Percentiles rank a stretch among this genome's conserved stretches.
These are phyloP conservation scores for Luperina testacea DNA, from an alignment of 2,888 invertebrate species.

Conservation along the genomic window DNA sequence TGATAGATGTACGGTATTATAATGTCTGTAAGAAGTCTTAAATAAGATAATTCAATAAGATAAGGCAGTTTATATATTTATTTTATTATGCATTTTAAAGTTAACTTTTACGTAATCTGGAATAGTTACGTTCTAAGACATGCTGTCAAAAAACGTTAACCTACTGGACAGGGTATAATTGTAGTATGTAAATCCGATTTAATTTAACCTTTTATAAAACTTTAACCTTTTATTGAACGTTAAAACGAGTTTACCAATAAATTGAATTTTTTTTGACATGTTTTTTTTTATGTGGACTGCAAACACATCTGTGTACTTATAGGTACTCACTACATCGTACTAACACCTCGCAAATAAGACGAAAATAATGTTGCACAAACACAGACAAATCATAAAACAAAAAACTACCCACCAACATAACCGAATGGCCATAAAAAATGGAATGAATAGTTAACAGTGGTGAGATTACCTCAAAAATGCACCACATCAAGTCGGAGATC, in stretches of 20 bases:
- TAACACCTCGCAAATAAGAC: constrained; percentile 31
- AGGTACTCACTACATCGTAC: constrained; percentile 8
- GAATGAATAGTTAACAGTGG: constrained; percentile 49
- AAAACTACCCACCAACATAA: constrained; percentile 54
- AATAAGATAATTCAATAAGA: no score
- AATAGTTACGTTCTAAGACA: no score
- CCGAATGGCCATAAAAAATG: constrained; percentile 56
- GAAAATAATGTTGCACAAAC: constrained; percentile 49
- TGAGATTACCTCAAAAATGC: constrained; percentile 92
- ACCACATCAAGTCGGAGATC: constrained; percentile 92
- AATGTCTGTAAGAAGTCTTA: no score
- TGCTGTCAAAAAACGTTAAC: no score
- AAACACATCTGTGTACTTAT: constrained; percentile 1
- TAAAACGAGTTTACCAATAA: neutral
- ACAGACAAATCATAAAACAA: constrained; percentile 40
- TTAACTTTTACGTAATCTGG: no score
- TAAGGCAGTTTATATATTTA: no score
- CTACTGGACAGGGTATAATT: neutral
- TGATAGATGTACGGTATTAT: no score
- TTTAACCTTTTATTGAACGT: neutral
- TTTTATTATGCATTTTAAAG: no score
- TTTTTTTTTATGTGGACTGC: neutral
- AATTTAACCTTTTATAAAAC: neutral
- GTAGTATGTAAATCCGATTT: neutral
- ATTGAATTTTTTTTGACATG: neutral